Percentiles rank a stretch among this genome's conserved stretches.
phyloP scores from a whole-genome alignment of 2,113 vertebrate species.

The Microtus montanus region DNA sequence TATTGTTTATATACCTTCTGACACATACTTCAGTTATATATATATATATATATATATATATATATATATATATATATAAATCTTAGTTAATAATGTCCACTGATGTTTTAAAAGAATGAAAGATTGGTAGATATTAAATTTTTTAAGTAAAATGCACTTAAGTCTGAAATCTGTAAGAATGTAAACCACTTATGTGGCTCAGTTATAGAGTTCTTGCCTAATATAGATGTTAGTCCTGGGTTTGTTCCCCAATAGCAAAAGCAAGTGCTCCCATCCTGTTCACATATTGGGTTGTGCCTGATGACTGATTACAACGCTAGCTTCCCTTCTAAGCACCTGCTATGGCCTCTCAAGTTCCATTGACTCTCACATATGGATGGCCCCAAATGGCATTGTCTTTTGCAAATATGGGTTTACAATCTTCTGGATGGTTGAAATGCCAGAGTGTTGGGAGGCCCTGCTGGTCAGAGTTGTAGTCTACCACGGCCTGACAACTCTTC shows the following conservation, averaged over 20 bases:
- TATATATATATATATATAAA: not conserved
- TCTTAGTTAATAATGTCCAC: not conserved
- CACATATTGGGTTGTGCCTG: not conserved
- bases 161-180: not conserved
- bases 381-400: not conserved
- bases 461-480: not conserved
- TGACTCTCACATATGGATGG: not conserved
- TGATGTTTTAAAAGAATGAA: not conserved
- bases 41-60: not conserved
- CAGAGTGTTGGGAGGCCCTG: not conserved
- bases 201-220: not conserved
- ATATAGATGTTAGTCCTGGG: not conserved
- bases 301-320: constrained; percentile 28
- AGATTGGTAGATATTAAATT: not conserved
- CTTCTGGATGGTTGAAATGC: not conserved
- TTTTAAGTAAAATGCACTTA: not conserved
- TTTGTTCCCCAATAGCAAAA: not conserved
- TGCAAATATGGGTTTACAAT: not conserved
- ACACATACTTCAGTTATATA: too few relatives aligned
- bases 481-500: not conserved
- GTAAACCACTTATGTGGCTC: not conserved
- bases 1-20: not conserved
- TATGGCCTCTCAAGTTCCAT: not conserved
- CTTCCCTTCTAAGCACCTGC: not conserved
- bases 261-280: not conserved